phyloP scores from a whole-genome alignment of 2,113 vertebrate genomes.

The Sciurus niger region DNA sequence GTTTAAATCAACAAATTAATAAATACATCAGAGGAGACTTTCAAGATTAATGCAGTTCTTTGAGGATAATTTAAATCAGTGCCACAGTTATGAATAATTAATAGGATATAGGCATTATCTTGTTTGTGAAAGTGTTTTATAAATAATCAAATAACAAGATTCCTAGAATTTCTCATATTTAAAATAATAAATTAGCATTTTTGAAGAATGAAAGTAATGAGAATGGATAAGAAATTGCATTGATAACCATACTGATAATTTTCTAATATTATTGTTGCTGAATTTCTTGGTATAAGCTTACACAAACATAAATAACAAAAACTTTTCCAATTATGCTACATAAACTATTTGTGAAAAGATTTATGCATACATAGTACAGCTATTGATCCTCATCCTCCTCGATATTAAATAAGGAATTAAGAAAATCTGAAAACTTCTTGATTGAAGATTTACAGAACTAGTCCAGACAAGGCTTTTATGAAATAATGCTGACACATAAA shows the following conservation, averaged over 20 bases:
- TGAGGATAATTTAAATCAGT: conserved; percentile 64
- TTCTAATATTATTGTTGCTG: background rate
- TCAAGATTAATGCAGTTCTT: background rate
- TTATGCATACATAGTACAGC: background rate
- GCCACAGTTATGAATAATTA: background rate
- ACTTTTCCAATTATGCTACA: conserved; percentile 4
- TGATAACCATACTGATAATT: background rate
- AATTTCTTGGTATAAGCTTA: background rate
- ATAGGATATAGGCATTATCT: background rate
- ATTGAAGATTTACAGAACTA: conserved; percentile 7
- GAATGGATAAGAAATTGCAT: conserved; percentile 15
- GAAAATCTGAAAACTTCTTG: background rate
- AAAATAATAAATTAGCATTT: conserved; percentile 19
- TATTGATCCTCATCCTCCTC: background rate
- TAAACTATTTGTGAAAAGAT: conserved; percentile 22
- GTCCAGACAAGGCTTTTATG: background rate
- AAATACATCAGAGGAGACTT: background rate
- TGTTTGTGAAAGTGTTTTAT: background rate
- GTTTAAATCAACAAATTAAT: background rate
- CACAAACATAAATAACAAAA: conserved; percentile 42
- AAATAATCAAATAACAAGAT: conserved; percentile 1
- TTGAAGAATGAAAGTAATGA: background rate
- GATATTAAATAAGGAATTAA: background rate
- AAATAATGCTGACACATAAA: background rate
- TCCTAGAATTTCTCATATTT: background rate